Evolutionary conservation across 2,888 invertebrate genomes (phyloP).

Genomic region (Platycheirus albimanus): DNA sequence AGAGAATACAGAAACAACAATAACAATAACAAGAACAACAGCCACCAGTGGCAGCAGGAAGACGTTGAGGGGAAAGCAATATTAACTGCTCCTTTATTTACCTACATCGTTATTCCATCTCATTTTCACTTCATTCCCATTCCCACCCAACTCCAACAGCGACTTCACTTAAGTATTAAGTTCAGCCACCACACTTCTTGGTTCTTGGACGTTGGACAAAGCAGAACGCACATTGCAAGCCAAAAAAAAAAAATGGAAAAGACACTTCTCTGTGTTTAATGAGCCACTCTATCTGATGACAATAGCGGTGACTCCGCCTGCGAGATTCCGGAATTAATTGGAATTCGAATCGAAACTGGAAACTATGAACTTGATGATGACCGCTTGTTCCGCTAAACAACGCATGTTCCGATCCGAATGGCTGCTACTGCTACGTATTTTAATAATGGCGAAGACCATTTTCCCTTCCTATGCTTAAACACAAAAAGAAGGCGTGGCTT

Average conservation of each 20-base stretch:
- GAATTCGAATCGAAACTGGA: conserved; percentile 56
- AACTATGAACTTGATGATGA: conserved; percentile 33
- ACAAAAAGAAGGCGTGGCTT: conserved; percentile 56
- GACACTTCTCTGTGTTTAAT: conserved; percentile 57
- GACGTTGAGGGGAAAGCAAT: conserved; percentile 51
- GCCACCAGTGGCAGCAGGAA: conserved; percentile 34
- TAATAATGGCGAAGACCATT: conserved; percentile 62
- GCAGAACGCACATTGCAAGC: conserved; percentile 20
- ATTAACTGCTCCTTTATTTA: conserved; percentile 74
- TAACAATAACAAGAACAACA: conserved; percentile 46
- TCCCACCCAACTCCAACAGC: conserved; percentile 59
- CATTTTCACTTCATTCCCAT: conserved; percentile 74
- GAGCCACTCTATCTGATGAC: conserved; percentile 51
- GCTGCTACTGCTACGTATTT: conserved; percentile 51
- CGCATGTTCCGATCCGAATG: conserved; percentile 72
- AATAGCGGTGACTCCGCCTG: conserved; percentile 66
- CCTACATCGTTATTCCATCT: conserved; percentile 73
- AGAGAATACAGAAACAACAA: conserved; percentile 58
- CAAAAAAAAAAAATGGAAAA: conserved; percentile 14
- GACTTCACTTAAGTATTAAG: conserved; percentile 40
- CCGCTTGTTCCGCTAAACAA: conserved; percentile 54
- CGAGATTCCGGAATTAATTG: conserved; percentile 60
- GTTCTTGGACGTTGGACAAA: too few relatives aligned
- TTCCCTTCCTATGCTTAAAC: conserved; percentile 17
- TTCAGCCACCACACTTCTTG: conserved; percentile 39